Evolutionary conservation across 2,888 invertebrate genomes (phyloP), one percentile per base, ranked within the genome.

Genomic region (Chloromyia formosa): DNA sequence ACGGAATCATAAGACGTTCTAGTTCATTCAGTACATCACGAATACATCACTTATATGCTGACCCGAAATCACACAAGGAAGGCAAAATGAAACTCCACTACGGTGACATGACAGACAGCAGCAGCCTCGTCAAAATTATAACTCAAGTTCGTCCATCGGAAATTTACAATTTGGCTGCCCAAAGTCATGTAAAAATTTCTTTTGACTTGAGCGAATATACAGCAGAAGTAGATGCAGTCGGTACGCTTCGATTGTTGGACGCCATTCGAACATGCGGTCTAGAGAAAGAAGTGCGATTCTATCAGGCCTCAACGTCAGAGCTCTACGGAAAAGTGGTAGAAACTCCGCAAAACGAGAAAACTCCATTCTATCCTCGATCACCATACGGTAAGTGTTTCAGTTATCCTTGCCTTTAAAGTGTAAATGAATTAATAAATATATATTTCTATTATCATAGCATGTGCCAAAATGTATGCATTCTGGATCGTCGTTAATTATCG

Each of bases 171-270:
- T 88, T 99, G 77, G 99, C 97, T 0, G 99, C 99, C 0, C 98
- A 99, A 84, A 98, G 98, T 79, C 99, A 99, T 86, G 98, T 99
- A 1, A 98, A 98, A 87, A 97, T 98, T 49, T 99, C 98, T 0
- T 99, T 99, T 83, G 98, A 99, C 82, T 87, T 99, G 77, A 97
- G 97, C 81, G 98, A 99, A 86, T 99, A 99, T 82, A 99, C 99
- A 0, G 97, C 98, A 0, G 97, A 99, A 87, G 97, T 98, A 1
- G 97, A 97, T 85, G 97, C 94, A 0, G 90, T 97, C n/a, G 97
- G 98, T 12, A 96, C 97, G 0, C 87, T 98, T 23, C 88, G 97
- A 78, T 87, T 98, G 42, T 86, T 97, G 69, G 97, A 98, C 83
- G 97, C 98, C 0, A 94, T 98, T 74, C 88, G 95, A 78, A 95